Percentiles rank a stretch among this genome's conserved stretches.
phyloP scores from a whole-genome alignment of 1,140 invertebrate genomes.

The Holotrichia oblita region DNA sequence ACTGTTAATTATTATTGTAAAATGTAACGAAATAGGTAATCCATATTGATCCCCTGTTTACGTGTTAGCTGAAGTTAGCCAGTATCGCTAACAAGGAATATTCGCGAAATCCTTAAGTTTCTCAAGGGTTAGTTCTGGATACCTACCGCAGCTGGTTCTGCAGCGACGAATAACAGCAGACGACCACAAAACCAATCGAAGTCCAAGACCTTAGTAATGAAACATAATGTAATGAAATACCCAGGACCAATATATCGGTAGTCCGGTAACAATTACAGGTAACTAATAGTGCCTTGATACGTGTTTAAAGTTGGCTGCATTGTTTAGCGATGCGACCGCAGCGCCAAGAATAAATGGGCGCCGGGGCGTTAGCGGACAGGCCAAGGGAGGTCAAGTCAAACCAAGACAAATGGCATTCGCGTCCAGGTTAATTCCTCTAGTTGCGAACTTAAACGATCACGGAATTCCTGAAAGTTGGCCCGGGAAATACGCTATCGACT shows the following conservation, averaged over 20 bases:
- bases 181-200: slow-evolving; percentile 55
- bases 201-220: slow-evolving; percentile 53
- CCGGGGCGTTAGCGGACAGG: slow-evolving; percentile 41
- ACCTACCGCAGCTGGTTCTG: slow-evolving; percentile 19
- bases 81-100: slow-evolving; percentile 2
- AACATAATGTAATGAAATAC: slow-evolving; percentile 58
- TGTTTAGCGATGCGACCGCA: slow-evolving; percentile 59
- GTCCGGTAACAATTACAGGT: slow-evolving; percentile 58
- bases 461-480: slow-evolving; percentile 51
- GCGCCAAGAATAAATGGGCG: slow-evolving; percentile 56
- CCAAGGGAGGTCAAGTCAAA: slow-evolving; percentile 55
- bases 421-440: slow-evolving; percentile 60
- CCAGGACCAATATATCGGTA: slow-evolving; percentile 55
- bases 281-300: slow-evolving; percentile 59
- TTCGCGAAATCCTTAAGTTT: slow-evolving; percentile 1
- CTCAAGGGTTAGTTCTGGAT: slow-evolving; percentile 13
- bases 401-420: slow-evolving; percentile 61
- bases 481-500: slow-evolving; percentile 34
- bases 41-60: too few species aligned
- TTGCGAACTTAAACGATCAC: slow-evolving; percentile 58
- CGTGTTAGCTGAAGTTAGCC: too few species aligned
- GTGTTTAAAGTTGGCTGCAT: slow-evolving; percentile 61
- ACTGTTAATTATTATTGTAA: too few species aligned
- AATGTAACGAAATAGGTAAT: too few species aligned
- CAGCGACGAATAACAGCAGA: slow-evolving; percentile 36